phyloP scores from a whole-genome alignment of 2,113 vertebrate species.

The Bombycilla garrulus region DNA sequence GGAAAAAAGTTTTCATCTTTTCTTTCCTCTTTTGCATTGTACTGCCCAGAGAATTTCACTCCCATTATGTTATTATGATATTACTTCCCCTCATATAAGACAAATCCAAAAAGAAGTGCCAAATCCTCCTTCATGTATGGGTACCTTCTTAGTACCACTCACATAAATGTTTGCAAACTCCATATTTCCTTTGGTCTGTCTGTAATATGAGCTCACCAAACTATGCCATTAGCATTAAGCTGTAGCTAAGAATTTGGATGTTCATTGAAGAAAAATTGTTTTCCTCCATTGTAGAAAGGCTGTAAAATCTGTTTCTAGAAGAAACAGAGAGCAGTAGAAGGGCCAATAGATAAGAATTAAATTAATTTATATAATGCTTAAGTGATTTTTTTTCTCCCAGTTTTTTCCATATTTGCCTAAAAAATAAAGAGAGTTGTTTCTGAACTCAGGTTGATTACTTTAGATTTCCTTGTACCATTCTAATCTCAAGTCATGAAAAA shows the following conservation, averaged over 20 bases:
- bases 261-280: background rate
- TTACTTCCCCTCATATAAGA: background rate
- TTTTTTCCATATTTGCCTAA: background rate
- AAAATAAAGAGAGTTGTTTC: background rate
- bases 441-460: background rate
- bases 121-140: background rate
- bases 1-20: background rate
- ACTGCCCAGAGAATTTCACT: background rate
- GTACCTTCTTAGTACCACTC: background rate
- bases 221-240: background rate
- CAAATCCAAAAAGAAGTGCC: background rate
- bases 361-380: background rate
- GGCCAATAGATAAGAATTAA: background rate
- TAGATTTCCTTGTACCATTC: background rate
- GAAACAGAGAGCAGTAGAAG: background rate
- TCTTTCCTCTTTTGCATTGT: background rate
- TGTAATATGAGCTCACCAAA: background rate
- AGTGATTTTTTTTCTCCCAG: fast-evolving
- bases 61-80: background rate
- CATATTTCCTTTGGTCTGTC: background rate
- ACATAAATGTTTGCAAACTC: background rate
- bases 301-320: background rate
- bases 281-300: background rate
- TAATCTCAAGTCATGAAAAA: background rate
- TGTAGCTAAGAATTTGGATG: background rate